Evolutionary conservation across 2,888 invertebrate genomes (phyloP), one percentile per base, ranked within the genome.

Genomic region (Oscheius sp.): DNA sequence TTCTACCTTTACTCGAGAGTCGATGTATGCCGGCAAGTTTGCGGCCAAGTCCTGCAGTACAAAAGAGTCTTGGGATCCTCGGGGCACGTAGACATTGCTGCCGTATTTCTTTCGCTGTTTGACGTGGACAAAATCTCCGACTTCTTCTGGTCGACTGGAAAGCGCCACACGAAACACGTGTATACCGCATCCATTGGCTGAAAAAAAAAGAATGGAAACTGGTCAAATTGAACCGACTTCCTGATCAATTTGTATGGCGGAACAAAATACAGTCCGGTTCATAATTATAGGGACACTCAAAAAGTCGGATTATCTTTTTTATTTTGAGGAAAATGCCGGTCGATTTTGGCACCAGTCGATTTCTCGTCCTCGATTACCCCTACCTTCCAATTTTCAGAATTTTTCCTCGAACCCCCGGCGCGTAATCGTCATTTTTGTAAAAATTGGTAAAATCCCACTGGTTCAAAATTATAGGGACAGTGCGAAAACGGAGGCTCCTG

Each of bases 111-210:
- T 70, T 12, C 69, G 21, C n/a, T 29, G 43, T 43, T 70, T 70
- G 46, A 70, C 69, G 9, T 41, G 58, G 25, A 70, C 69, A 23
- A 70, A 25, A 18, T 56, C 69, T 21, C 69, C 69, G 23, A 58
- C 58, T 18, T 70, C 69, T n/a, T 70, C 69, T 12, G 69, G 69
- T 23, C 69, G 58, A 59, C 69, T 70, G 12, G 69, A 70, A 5
- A 70, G 25, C 16, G 69, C 69, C 6, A 70, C 69, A 3, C 69
- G 69, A 21, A 70, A 70, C 23, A 70, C 69, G 49, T 70, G 69
- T 9, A 70, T 70, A 7, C 69, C 69, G 46, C 69, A 70, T 7
- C 45, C 21, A 16, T 21, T 25, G 2, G 27, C 66, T 66, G 66
- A 29, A 66, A 66, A 25, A 53, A 18, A 13, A 13, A 18, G 21